Percentiles rank a stretch among this genome's conserved stretches.
phyloP scores from a whole-genome alignment of 2,797 vertebrate species.

The Dromococcyx pavoninus region DNA sequence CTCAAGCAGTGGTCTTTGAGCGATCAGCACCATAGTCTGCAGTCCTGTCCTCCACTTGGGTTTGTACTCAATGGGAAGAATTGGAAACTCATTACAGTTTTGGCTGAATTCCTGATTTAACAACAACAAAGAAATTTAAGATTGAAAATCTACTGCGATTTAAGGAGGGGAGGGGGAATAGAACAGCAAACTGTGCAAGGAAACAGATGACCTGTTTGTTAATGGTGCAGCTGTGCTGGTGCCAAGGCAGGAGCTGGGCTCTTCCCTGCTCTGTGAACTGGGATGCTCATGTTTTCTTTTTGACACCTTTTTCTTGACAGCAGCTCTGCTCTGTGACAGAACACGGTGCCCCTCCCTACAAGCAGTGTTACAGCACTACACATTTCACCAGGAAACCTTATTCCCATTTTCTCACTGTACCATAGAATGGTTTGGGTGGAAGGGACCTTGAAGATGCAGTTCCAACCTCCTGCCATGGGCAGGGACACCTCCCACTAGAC shows the following conservation, averaged over 20 bases:
- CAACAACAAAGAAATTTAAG: not conserved
- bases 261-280: not conserved
- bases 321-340: not conserved
- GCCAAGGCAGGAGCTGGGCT: not conserved
- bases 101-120: not conserved
- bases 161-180: not conserved
- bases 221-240: not conserved
- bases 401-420: not conserved
- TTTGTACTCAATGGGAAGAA: not conserved
- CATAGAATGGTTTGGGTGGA: too few relatives aligned
- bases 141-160: not conserved
- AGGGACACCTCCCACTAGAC: too few relatives aligned
- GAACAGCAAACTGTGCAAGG: not conserved
- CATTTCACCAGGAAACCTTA: not conserved
- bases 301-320: not conserved
- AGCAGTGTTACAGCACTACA: fast-evolving
- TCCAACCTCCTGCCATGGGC: too few relatives aligned
- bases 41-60: not conserved
- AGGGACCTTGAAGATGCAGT: too few relatives aligned
- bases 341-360: not conserved
- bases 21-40: not conserved
- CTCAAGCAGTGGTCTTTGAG: not conserved
- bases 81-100: not conserved
- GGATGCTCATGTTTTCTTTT: not conserved
- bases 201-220: not conserved